phyloP scores from a whole-genome alignment of 37 sponge, comb jelly and placozoan genomes.

The Cladorhizidae sp. region DNA sequence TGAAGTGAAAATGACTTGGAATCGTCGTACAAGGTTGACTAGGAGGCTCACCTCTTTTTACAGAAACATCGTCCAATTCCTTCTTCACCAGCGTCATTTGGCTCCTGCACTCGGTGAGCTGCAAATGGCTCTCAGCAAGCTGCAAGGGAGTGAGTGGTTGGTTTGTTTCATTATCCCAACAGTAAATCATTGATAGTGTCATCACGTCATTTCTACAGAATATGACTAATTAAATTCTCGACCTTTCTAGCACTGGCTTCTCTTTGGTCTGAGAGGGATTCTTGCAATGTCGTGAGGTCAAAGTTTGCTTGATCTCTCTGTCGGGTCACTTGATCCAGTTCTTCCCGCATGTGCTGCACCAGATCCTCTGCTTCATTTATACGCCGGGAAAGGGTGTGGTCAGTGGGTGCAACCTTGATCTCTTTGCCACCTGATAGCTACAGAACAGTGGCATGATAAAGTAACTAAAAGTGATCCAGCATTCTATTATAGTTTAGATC shows the following conservation, averaged over 20 bases:
- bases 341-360: neutral
- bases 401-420: neutral
- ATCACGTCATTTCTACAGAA: neutral
- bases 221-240: neutral
- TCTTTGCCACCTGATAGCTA: conserved; percentile 41
- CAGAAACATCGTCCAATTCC: conserved; percentile 4
- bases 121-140: conserved; percentile 24
- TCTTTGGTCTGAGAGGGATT: conserved; percentile 34
- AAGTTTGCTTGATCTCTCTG: conserved; percentile 57
- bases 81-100: conserved; percentile 6
- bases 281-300: conserved; percentile 50
- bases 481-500: too few relatives aligned
- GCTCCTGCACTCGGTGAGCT: conserved; percentile 27
- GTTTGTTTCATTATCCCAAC: too few relatives aligned
- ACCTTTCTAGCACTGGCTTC: conserved; percentile 53
- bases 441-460: too few relatives aligned
- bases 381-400: neutral
- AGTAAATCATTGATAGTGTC: too few relatives aligned
- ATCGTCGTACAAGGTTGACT: neutral
- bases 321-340: conserved; percentile 15
- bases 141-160: neutral
- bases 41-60: conserved; percentile 18
- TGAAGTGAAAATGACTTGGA: neutral
- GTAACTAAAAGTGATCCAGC: too few relatives aligned
- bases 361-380: conserved; percentile 24